Percentiles rank a stretch among this genome's conserved stretches.
These are phyloP conservation scores for Progne subis DNA, from an alignment of 2,113 vertebrate species.

Conservation along the genomic window DNA sequence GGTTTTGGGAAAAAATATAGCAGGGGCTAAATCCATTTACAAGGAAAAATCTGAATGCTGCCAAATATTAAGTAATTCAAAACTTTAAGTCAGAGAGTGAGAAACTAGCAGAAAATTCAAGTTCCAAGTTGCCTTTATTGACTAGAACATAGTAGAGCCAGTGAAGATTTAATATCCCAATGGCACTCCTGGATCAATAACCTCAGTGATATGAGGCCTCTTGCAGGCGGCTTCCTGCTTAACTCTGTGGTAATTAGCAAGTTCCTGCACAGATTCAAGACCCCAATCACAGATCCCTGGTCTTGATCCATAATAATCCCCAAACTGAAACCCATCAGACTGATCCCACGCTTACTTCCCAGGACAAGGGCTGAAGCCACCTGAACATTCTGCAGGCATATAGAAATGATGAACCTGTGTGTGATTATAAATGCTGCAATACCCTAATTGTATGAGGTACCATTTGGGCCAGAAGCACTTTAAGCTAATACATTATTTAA, in stretches of 20 bases:
- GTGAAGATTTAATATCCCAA: not conserved
- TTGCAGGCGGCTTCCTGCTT: not conserved
- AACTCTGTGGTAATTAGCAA: not conserved
- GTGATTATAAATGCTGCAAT: not conserved
- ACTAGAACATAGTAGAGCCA: not conserved
- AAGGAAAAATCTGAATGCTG: not conserved
- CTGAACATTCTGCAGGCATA: not conserved
- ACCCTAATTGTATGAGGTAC: not conserved
- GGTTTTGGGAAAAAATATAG: not conserved
- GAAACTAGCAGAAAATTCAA: not conserved
- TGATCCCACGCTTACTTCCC: not conserved
- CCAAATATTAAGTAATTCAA: not conserved
- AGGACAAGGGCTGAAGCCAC: not conserved
- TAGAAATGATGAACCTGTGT: not conserved
- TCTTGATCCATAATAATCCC: not conserved
- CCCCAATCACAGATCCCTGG: not conserved
- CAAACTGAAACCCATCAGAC: not conserved
- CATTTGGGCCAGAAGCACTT: constrained; percentile 1
- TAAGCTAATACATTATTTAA: constrained; percentile 19
- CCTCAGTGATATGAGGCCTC: not conserved
- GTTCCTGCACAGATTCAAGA: not conserved
- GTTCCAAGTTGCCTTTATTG: not conserved
- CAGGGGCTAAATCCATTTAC: not conserved
- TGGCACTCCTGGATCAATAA: not conserved
- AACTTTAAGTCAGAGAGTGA: not conserved